Percentiles rank a stretch among this genome's conserved stretches.
These are phyloP conservation scores for Illadopsis cleaveri DNA, from an alignment of 2,113 vertebrate genomes.

Conservation along the genomic window DNA sequence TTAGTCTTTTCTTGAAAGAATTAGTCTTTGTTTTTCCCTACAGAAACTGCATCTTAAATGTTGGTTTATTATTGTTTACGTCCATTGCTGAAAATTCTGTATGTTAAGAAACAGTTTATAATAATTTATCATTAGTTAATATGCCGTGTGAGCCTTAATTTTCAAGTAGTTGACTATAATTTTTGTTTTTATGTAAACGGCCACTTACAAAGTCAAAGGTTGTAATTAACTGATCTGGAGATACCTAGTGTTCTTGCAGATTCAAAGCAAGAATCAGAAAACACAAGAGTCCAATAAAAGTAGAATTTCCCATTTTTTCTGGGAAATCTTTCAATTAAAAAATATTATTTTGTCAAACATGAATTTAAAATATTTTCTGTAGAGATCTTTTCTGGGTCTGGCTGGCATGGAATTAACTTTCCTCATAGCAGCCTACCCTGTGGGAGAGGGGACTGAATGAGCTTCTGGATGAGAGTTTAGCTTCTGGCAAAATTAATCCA, in stretches of 20 bases:
- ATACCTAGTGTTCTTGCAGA: not conserved
- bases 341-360: not conserved
- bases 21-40: not conserved
- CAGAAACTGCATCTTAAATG: not conserved
- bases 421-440: not conserved
- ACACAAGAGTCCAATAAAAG: not conserved
- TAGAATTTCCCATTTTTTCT: not conserved
- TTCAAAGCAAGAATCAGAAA: not conserved
- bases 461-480: not conserved
- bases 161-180: not conserved
- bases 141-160: not conserved
- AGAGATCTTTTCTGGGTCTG: not conserved
- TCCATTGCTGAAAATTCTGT: not conserved
- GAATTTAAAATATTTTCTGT: not conserved
- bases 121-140: not conserved
- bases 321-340: not conserved
- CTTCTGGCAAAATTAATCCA: not conserved
- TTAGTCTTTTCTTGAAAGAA: not conserved
- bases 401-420: not conserved
- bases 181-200: not conserved
- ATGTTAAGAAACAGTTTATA: not conserved
- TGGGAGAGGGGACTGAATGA: not conserved
- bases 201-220: not conserved
- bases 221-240: not conserved
- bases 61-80: not conserved